Conservation (phyloP, 2,888 invertebrate species). For the Drosophila paranaensis region DNA sequence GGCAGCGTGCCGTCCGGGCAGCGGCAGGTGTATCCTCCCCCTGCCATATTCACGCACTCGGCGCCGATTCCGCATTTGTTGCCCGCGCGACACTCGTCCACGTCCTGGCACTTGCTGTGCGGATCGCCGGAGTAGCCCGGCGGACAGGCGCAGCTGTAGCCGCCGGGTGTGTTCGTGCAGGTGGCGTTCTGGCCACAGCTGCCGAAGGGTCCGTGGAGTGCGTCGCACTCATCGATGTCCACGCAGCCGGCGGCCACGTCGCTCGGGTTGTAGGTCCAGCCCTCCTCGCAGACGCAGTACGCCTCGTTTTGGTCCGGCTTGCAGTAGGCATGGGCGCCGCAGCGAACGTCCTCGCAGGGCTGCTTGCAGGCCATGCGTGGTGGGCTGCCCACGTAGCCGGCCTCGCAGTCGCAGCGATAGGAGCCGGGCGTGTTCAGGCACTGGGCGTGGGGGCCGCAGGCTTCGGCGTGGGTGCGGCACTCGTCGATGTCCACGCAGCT, state of each 20-base stretch:
- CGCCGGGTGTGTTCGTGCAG: constrained; percentile 92
- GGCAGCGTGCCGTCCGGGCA: constrained; percentile 93
- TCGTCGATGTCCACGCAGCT: constrained; percentile 93
- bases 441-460: constrained; percentile 91
- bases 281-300: constrained; percentile 96
- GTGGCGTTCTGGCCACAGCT: constrained; percentile 93
- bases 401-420: constrained; percentile 92
- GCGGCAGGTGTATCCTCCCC: constrained; percentile 91
- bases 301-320: constrained; percentile 95
- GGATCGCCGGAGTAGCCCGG: constrained; percentile 95
- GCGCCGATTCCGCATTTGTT: constrained; percentile 93
- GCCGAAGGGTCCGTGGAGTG: constrained; percentile 90
- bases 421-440: constrained; percentile 93
- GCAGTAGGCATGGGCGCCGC: constrained; percentile 94
- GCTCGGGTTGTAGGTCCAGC: constrained; percentile 96
- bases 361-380: constrained; percentile 93
- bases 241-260: constrained; percentile 96
- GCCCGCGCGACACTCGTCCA: constrained; percentile 91
- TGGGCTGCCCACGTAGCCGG: constrained; percentile 93
- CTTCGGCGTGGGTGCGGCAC: constrained; percentile 87
- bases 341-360: constrained; percentile 96
- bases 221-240: constrained; percentile 96
- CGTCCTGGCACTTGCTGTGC: constrained; percentile 91
- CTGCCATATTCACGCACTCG: constrained; percentile 91
- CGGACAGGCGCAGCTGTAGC: constrained; percentile 92